Percentiles rank a stretch among this genome's conserved stretches.
Evolutionary conservation across 2,888 invertebrate species (phyloP).

Genomic region (Brenthis ino): DNA sequence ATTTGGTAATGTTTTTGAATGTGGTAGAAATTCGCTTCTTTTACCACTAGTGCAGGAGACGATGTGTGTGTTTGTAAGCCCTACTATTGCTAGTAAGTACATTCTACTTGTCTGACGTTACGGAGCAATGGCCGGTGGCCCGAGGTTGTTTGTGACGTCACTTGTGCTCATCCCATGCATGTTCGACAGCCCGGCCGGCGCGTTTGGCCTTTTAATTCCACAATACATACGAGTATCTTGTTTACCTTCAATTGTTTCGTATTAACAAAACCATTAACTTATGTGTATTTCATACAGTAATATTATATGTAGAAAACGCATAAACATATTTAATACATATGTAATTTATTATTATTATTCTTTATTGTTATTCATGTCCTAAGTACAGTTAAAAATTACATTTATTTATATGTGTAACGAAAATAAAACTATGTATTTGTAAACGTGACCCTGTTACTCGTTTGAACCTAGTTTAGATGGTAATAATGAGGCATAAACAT

Average conservation of each 20-base stretch:
- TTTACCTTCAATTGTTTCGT: constrained; percentile 35
- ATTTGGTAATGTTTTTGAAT: constrained; percentile 1
- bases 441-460: no score
- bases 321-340: no score
- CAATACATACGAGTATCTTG: constrained; percentile 23
- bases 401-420: no score
- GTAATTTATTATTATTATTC: no score
- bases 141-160: constrained; percentile 55
- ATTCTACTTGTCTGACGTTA: constrained; percentile 25
- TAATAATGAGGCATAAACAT: no score
- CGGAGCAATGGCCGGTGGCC: constrained; percentile 62
- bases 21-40: neutral
- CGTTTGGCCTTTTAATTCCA: constrained; percentile 31
- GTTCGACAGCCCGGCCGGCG: constrained; percentile 30
- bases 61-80: neutral
- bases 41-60: neutral
- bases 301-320: no score
- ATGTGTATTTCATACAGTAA: constrained; percentile 36
- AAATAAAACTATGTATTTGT: no score
- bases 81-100: constrained; percentile 8
- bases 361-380: no score
- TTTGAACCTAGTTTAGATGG: no score
- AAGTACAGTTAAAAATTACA: no score
- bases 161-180: constrained; percentile 45
- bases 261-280: constrained; percentile 32